Evolutionary conservation across 2,113 vertebrate genomes (phyloP), one percentile per base, ranked within the genome.

Genomic region (Phylloscopus trochilus): DNA sequence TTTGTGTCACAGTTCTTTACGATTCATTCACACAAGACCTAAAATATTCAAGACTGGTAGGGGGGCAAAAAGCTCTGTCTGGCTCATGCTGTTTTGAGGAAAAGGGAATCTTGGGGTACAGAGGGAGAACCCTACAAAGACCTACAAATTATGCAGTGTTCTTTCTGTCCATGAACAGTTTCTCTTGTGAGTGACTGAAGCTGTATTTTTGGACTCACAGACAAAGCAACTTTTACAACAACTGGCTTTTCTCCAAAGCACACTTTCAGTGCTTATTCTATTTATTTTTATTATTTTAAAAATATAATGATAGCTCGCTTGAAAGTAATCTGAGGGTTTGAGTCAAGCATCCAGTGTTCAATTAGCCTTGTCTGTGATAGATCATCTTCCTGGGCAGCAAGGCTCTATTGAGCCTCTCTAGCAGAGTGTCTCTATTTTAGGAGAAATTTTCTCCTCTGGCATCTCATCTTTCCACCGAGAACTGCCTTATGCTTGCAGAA

Each of bases 31-130:
- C 85, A 92, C 88, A 94, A 85, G 93, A 90, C 92, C 69, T 90
- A 80, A 94, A 96, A 95, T 85, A 93, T 79, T 92, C 90, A 77
- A 89, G 66, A 41, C 77, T 93, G 59, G 84, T 81, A 92, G 92
- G 39, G 89, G 80, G 67, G 84, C 69, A 86, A 56, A 94, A 95
- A 90, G 53, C 82, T 86, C 87, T 92, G 90, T 94, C 93, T 97
- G 92, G 68, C 59, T 97, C 84, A 90, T 87, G 89, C 94, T 95
- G 89, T 95, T 96, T 92, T 23, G 60, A 91, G 96, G 88, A 96
- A 91, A 92, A 95, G 78, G 74, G 91, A 92, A 44, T 90, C 68
- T 82, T 86, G 35, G 37, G 41, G 30, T 6, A 6, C 9, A 63
- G 72, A 56, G 26, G 19, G 6, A 8, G 11, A 23, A 30, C 52